A percentile compares a stretch with the other conserved stretches of the same genome.
Conservation (phyloP, 2,888 invertebrate species). For the Lithosia quadra region DNA sequence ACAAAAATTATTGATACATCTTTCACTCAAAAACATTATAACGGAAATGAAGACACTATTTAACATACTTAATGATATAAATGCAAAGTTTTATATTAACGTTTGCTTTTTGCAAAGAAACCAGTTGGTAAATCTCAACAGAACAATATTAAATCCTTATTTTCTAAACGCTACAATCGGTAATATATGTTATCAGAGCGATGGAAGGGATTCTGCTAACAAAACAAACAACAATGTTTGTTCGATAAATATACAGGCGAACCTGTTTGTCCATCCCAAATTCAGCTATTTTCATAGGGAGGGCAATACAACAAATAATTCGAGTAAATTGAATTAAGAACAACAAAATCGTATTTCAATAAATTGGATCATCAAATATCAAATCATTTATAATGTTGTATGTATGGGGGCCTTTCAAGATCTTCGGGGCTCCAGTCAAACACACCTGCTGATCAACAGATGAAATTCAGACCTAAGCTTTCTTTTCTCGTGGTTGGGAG, state of each 20-base stretch:
- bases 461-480: too few relatives aligned
- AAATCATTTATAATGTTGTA: too few relatives aligned
- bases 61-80: too few relatives aligned
- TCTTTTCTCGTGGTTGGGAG: too few relatives aligned
- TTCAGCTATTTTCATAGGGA: background rate
- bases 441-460: too few relatives aligned
- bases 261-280: background rate
- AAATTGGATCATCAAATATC: background rate
- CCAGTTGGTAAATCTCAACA: background rate
- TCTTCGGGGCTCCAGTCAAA: background rate
- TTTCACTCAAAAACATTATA: too few relatives aligned
- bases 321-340: background rate
- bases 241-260: background rate
- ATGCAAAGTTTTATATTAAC: too few relatives aligned
- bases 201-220: background rate
- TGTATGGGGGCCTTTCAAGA: background rate
- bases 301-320: background rate
- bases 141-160: background rate
- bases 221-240: background rate
- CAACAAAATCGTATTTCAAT: background rate
- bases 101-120: too few relatives aligned
- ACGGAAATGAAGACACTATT: too few relatives aligned
- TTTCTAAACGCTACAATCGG: background rate
- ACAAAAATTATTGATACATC: too few relatives aligned
- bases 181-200: background rate